These are phyloP conservation scores for Physeter macrocephalus DNA, from an alignment of 2,113 vertebrate species.

Conservation along the genomic window DNA sequence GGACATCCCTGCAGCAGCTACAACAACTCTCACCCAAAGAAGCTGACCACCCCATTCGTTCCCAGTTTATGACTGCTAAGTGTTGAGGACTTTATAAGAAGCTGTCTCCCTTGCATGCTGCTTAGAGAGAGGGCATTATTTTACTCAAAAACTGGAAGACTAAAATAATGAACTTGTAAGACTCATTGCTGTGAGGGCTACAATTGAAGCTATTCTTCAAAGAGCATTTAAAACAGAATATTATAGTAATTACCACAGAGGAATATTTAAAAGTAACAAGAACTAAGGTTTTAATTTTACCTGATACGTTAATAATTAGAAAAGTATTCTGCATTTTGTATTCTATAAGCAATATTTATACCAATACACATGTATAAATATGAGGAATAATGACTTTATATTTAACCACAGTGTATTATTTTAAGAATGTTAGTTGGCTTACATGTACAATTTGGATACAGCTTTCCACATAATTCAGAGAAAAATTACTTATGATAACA, in stretches of 20 bases:
- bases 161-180: background rate
- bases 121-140: background rate
- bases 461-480: slow-evolving; percentile 17
- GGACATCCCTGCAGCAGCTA: background rate
- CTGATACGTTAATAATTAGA: background rate
- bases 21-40: background rate
- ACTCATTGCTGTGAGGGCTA: background rate
- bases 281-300: slow-evolving; percentile 6
- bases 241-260: background rate
- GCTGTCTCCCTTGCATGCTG: background rate
- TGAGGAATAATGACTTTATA: background rate
- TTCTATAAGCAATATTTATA: background rate
- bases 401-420: background rate
- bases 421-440: background rate
- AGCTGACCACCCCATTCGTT: fast-evolving
- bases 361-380: background rate
- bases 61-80: background rate
- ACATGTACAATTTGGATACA: background rate
- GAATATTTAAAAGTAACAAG: background rate
- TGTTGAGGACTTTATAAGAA: background rate
- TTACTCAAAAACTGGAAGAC: background rate
- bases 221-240: background rate
- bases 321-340: background rate
- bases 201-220: background rate
- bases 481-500: background rate